Evolutionary conservation across 2,888 invertebrate genomes (phyloP).

Genomic region (Eristalinus sepulchralis): DNA sequence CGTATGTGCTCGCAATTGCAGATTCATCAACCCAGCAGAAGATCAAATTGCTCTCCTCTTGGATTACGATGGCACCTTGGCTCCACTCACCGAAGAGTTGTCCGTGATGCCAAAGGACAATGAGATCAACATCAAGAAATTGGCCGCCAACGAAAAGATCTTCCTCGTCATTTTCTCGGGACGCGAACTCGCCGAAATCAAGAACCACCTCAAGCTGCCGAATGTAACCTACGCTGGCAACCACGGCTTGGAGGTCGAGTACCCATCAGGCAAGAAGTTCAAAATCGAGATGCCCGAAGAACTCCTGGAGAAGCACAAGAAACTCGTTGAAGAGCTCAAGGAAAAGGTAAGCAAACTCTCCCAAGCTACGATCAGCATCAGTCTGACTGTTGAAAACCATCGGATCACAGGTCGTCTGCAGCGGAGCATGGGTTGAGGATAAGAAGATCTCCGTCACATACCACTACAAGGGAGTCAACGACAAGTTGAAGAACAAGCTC

Average conservation of each 20-base stretch:
- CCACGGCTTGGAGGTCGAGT: constrained; percentile 88
- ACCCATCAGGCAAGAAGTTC: constrained; percentile 89
- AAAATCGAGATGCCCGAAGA: constrained; percentile 89
- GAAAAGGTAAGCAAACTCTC: constrained; percentile 82
- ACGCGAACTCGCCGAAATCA: constrained; percentile 87
- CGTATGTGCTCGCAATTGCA: constrained; percentile 56
- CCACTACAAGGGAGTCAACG: constrained; percentile 87
- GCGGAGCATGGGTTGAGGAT: constrained; percentile 90
- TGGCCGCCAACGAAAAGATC: constrained; percentile 87
- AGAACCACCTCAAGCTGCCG: constrained; percentile 84
- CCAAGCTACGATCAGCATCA: background rate
- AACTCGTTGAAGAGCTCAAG: constrained; percentile 85
- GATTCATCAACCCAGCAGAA: constrained; percentile 83
- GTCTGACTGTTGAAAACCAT: background rate
- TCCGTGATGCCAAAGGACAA: constrained; percentile 86
- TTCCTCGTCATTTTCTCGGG: constrained; percentile 89
- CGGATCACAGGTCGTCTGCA: constrained; percentile 83
- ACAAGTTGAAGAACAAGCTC: constrained; percentile 83
- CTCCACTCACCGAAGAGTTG: constrained; percentile 87
- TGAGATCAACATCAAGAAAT: constrained; percentile 85
- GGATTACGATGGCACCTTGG: constrained; percentile 89
- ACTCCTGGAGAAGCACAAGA: constrained; percentile 85
- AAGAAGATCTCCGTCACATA: constrained; percentile 88
- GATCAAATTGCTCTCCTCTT: constrained; percentile 87
- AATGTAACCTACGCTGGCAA: constrained; percentile 88